A percentile compares a stretch with the other conserved stretches of the same genome.
Conservation (phyloP, 2,113 vertebrate genomes). For the Herpailurus yagouaroundi region DNA sequence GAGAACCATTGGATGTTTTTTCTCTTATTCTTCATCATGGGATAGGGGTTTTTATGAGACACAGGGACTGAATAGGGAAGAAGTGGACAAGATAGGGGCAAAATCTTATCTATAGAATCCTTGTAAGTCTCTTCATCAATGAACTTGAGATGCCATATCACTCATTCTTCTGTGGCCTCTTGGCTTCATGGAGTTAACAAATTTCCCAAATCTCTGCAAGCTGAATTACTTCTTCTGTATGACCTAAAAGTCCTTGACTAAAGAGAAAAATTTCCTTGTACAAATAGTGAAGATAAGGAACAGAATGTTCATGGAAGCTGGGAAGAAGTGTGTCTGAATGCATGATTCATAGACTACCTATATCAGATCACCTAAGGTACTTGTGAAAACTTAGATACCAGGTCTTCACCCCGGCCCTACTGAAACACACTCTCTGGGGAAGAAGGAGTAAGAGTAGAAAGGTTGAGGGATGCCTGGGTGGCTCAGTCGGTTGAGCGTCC, state of each 20-base stretch:
- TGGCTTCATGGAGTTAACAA: neutral
- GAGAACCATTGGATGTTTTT: neutral
- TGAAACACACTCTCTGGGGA: neutral
- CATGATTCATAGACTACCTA: neutral
- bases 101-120: neutral
- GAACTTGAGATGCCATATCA: neutral
- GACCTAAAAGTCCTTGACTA: neutral
- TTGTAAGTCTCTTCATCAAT: neutral
- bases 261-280: neutral
- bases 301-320: neutral
- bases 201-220: slow-evolving; percentile 12
- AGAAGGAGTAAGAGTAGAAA: neutral
- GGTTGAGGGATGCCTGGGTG: neutral
- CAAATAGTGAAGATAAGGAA: neutral
- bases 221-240: neutral
- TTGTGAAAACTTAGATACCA: neutral
- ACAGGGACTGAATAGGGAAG: neutral
- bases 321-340: neutral
- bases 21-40: neutral
- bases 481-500: too few relatives aligned
- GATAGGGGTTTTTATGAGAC: neutral
- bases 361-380: neutral
- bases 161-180: neutral
- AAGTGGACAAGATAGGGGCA: neutral
- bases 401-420: neutral